Conservation (phyloP, 2,888 invertebrate genomes). For the Conops quadrifasciatus region DNA sequence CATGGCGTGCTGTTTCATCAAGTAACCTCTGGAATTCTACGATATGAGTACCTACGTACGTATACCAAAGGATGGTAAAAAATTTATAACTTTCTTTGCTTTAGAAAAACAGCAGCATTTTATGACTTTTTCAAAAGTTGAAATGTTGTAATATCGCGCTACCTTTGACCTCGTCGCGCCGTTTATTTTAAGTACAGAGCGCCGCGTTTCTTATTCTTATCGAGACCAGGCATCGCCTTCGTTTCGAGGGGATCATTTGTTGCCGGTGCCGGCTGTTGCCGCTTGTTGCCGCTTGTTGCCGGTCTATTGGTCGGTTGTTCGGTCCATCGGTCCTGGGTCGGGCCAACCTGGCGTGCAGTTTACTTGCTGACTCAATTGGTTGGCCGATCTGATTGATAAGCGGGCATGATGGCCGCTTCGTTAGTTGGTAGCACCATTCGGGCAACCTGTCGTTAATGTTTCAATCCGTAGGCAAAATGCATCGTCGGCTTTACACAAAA, state of each 20-base stretch:
- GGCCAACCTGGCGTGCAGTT: not conserved
- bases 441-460: slow-evolving; percentile 8
- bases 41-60: not conserved
- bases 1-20: not conserved
- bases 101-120: slow-evolving; percentile 10
- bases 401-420: not conserved
- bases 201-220: slow-evolving; percentile 14
- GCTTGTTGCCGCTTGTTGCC: too few species aligned
- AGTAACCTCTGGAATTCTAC: too few species aligned
- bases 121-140: not conserved
- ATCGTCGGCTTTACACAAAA: not conserved
- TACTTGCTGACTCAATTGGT: too few species aligned
- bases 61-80: not conserved
- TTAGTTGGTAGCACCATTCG: not conserved
- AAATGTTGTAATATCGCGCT: not conserved
- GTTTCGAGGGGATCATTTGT: too few species aligned
- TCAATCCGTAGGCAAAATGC: slow-evolving; percentile 12
- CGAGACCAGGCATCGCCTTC: slow-evolving; percentile 20
- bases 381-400: slow-evolving; percentile 12
- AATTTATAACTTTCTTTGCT: slow-evolving; percentile 33
- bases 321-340: not conserved
- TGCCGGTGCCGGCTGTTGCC: too few species aligned
- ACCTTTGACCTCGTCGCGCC: slow-evolving; percentile 4
- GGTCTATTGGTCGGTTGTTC: not conserved
- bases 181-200: not conserved